Evolutionary conservation across 2,888 invertebrate genomes (phyloP).

Genomic region (Polia nebulosa): DNA sequence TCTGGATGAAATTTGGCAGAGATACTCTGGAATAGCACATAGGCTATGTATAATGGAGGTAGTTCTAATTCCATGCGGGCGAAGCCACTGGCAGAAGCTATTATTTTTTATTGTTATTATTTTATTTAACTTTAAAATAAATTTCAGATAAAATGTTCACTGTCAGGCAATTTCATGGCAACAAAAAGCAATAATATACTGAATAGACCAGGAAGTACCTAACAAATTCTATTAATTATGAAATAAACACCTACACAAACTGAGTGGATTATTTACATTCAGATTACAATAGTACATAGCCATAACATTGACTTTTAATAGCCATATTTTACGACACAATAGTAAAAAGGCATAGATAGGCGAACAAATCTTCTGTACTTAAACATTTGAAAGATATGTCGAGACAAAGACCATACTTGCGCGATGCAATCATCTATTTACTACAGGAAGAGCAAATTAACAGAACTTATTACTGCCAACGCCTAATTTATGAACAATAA

Average conservation of each 20-base stretch:
- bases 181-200: neutral
- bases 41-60: too few species aligned
- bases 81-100: too few species aligned
- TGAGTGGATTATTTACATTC: conserved; percentile 1
- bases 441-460: conserved; percentile 54
- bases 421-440: conserved; percentile 24
- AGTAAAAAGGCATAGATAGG: conserved; percentile 4
- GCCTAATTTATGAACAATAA: conserved; percentile 29
- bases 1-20: too few species aligned
- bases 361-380: neutral
- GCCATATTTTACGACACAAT: conserved; percentile 26
- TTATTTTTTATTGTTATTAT: too few species aligned
- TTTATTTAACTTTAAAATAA: neutral
- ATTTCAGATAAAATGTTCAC: neutral
- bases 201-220: neutral
- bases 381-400: conserved; percentile 24
- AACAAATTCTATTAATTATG: neutral
- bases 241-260: neutral
- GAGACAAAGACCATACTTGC: conserved; percentile 43
- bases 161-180: neutral
- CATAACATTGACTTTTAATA: neutral
- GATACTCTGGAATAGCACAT: too few species aligned
- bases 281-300: neutral
- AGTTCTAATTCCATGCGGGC: too few species aligned
- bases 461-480: conserved; percentile 35